Base-by-base conservation (phyloP, 2,797 vertebrate species). In the Periparus ater region DNA sequence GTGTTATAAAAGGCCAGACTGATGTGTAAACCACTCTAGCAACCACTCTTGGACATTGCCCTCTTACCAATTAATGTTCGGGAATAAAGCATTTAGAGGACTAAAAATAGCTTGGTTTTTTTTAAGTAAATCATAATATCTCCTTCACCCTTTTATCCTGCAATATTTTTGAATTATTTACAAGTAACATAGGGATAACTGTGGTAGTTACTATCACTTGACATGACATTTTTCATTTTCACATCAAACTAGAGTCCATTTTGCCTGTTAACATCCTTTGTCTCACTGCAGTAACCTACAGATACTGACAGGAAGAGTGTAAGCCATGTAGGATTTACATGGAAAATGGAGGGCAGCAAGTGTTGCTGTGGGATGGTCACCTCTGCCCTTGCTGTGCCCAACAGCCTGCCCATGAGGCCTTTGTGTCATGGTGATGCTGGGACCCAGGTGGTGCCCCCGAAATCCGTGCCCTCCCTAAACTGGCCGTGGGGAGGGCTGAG, bases 291-390 rank as follows among this genome's bases (percentile, higher is more conserved):
- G 32, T 19, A 34, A 55, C 30, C 38, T 44, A 18, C 34, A 34
- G 70, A 72, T 50, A 21, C 81, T 60, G 70, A 45, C n/a, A 40
- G 42, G 27, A 13, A 13, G 17, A 42, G 4, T 48, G 8, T 21
- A 38, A 58, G 21, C 50, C 8, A 0, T 17, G 9, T n/a, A n/a
- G 62, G 62, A 26, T 78, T 71, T n/a, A 25, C 19, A 18, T 11
- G 22, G 3, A 2, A 9, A 57, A 19, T 13, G 5, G 38, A 51
- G 80, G 47, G 50, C 70, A 42, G 54, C 13, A 45, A 47, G 34
- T 4, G 22, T 54, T 91, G 25, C 65, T 0, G 0, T 1, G 3
- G 58, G 42, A 22, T 2, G 1, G 9, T 38, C 26, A 36, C 45
- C 58, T 81, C 79, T 84, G 76, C 26, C 44, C 40, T 47, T 5